phyloP scores from a whole-genome alignment of 2,888 invertebrate species.

The Xestia c-nigrum region DNA sequence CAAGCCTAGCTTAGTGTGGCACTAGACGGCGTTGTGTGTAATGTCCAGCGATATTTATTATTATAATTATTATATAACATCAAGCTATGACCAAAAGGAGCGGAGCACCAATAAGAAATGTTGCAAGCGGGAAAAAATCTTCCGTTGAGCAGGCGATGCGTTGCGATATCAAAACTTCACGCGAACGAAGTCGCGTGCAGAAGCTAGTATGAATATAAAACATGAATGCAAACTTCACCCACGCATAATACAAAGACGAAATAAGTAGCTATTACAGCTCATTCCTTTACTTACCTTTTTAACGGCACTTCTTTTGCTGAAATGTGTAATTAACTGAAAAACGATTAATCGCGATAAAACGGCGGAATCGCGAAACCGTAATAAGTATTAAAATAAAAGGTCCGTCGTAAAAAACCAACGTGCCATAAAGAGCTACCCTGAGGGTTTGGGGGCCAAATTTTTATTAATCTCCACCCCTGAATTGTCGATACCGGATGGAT shows the following conservation, averaged over 20 bases:
- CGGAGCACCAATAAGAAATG: too few species aligned
- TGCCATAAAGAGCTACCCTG: conserved; percentile 86
- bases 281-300: conserved; percentile 63
- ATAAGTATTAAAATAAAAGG: conserved; percentile 88
- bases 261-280: conserved; percentile 13
- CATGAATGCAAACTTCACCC: conserved; percentile 1
- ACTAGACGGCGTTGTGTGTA: too few species aligned
- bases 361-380: conserved; percentile 84
- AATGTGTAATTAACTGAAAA: conserved; percentile 83
- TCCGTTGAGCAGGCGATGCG: too few species aligned
- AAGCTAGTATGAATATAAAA: too few species aligned
- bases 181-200: too few species aligned
- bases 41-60: too few species aligned
- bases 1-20: too few species aligned
- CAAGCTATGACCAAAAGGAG: too few species aligned
- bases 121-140: too few species aligned
- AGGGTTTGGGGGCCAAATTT: conserved; percentile 83
- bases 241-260: conserved; percentile 27
- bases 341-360: conserved; percentile 85
- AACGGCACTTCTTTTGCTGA: conserved; percentile 71
- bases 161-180: too few species aligned
- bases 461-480: conserved; percentile 86
- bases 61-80: too few species aligned
- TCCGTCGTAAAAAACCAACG: conserved; percentile 85
- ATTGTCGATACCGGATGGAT: conserved; percentile 77